Conservation (phyloP, 2,797 vertebrate species). For the Gallinago stenura region DNA sequence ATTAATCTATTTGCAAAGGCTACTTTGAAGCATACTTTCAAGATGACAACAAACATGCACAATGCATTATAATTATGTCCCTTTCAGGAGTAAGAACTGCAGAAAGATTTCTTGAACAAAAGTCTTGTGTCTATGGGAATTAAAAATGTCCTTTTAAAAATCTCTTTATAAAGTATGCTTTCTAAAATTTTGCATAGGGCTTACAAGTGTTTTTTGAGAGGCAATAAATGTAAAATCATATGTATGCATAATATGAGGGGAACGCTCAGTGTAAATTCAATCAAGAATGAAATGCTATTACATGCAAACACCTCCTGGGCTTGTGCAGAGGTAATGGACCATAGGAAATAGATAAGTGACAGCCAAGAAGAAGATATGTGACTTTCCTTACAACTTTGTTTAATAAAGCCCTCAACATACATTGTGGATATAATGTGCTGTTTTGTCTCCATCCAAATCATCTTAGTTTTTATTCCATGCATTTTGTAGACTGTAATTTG, state of each 20-base stretch:
- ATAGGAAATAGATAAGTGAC: conserved; percentile 72
- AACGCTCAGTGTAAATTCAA: conserved; percentile 71
- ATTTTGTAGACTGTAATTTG: conserved; percentile 67
- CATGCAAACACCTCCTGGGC: conserved; percentile 70
- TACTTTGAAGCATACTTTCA: background rate
- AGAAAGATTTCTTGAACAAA: background rate
- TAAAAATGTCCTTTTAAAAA: background rate
- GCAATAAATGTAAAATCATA: conserved; percentile 43
- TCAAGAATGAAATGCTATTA: conserved; percentile 78
- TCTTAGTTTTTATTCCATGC: conserved; percentile 59
- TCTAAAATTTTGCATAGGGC: background rate
- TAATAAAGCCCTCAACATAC: conserved; percentile 66
- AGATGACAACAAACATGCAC: background rate
- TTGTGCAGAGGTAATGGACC: conserved; percentile 78
- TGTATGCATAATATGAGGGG: conserved; percentile 45
- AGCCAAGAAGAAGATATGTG: conserved; percentile 65
- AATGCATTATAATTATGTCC: background rate
- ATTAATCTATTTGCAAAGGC: background rate
- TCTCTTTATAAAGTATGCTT: background rate
- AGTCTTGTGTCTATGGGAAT: background rate
- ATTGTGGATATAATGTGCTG: conserved; percentile 38
- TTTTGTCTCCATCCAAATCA: conserved; percentile 58
- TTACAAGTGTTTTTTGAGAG: conserved; percentile 26
- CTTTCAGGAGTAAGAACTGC: background rate
- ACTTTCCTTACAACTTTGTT: conserved; percentile 64